A percentile compares a stretch with the other conserved stretches of the same genome.
These are phyloP conservation scores for Drosophila funebris DNA, from an alignment of 1,140 invertebrate species.

Conservation along the genomic window DNA sequence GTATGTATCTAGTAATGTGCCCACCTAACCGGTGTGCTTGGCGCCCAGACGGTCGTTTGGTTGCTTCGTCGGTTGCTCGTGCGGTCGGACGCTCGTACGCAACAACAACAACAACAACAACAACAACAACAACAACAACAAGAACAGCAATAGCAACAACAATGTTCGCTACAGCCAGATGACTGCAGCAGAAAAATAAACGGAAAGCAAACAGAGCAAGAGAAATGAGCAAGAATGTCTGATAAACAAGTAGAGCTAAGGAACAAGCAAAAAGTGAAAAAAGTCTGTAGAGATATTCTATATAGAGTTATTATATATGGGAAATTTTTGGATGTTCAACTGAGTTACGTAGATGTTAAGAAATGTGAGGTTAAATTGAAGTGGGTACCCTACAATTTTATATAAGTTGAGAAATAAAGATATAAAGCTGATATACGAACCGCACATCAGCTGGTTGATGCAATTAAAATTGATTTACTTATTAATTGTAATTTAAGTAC, in stretches of 20 bases:
- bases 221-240: slow-evolving; percentile 35
- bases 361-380: slow-evolving; percentile 59
- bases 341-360: slow-evolving; percentile 14
- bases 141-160: slow-evolving; percentile 18
- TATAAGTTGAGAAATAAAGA: slow-evolving; percentile 18
- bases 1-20: slow-evolving; percentile 50
- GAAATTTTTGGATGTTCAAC: background rate
- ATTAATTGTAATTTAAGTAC: slow-evolving; percentile 14
- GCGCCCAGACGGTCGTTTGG: slow-evolving; percentile 16
- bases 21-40: slow-evolving; percentile 58
- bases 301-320: background rate
- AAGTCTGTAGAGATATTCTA: background rate
- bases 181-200: slow-evolving; percentile 50
- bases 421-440: background rate
- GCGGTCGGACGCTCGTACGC: slow-evolving; percentile 32
- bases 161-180: slow-evolving; percentile 18
- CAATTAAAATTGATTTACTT: background rate
- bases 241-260: slow-evolving; percentile 23
- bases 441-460: background rate
- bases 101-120: slow-evolving; percentile 19
- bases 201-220: slow-evolving; percentile 41
- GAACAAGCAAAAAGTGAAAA: background rate
- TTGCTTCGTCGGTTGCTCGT: slow-evolving; percentile 36
- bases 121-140: slow-evolving; percentile 37
- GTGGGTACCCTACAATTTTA: slow-evolving; percentile 12